Conservation (phyloP, 2,113 vertebrate species). For the Myrmophylax atrothorax region DNA sequence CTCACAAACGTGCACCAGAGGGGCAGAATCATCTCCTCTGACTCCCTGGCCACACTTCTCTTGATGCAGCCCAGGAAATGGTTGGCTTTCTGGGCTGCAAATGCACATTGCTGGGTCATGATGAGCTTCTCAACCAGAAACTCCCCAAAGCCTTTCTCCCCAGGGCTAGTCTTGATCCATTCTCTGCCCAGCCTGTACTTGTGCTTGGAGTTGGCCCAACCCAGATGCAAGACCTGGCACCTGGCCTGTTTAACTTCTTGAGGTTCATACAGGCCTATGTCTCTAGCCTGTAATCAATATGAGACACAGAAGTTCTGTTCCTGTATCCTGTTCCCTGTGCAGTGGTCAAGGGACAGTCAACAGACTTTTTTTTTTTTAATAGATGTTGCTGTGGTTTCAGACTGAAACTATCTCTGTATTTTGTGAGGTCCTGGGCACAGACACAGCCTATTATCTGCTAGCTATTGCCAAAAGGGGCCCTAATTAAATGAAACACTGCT, state of each 20-base stretch:
- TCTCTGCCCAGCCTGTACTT: background rate
- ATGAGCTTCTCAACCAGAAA: background rate
- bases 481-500: background rate
- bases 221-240: background rate
- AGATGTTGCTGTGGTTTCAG: background rate
- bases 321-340: background rate
- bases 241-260: rapidly evolving
- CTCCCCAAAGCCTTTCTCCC: background rate
- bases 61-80: background rate
- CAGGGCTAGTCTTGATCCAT: background rate
- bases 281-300: background rate
- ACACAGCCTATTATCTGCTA: background rate
- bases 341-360: background rate
- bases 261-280: background rate
- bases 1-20: background rate
- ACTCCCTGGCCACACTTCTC: background rate
- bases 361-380: background rate
- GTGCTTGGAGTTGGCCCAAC: background rate
- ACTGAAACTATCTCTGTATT: background rate
- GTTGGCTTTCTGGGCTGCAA: background rate
- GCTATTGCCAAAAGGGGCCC: background rate
- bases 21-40: background rate
- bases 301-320: background rate
- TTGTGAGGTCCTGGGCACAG: background rate
- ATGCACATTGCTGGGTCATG: background rate